Conservation (phyloP, 2,888 invertebrate genomes). For the Nomada hirtipes region DNA sequence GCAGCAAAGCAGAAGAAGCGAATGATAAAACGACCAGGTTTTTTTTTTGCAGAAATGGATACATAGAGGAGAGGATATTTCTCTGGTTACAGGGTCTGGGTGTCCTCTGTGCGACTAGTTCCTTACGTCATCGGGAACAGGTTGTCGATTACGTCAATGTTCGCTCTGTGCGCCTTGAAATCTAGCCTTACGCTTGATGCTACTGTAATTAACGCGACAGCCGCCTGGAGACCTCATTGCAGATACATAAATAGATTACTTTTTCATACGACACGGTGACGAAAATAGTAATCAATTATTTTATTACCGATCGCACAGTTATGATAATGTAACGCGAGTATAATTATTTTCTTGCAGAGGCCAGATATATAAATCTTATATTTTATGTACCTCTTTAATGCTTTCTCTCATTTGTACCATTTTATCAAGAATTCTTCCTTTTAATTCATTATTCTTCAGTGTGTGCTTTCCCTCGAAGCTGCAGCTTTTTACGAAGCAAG, state of each 20-base stretch:
- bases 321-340: background rate
- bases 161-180: conserved; percentile 43
- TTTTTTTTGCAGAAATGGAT: conserved; percentile 45
- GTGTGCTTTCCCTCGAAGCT: too few relatives aligned
- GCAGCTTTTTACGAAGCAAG: background rate
- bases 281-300: background rate
- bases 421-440: background rate
- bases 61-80: conserved; percentile 36
- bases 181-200: conserved; percentile 36
- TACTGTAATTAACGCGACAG: conserved; percentile 28
- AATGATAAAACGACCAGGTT: background rate
- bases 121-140: conserved; percentile 68
- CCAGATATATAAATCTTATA: background rate
- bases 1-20: background rate
- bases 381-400: background rate
- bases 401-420: background rate
- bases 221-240: conserved; percentile 17
- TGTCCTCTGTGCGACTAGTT: conserved; percentile 60
- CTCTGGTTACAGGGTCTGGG: conserved; percentile 45
- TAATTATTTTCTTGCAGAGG: background rate
- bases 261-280: background rate
- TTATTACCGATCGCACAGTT: background rate
- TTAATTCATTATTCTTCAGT: background rate
- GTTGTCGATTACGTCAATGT: conserved; percentile 68
- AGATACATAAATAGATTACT: background rate